phyloP scores from a whole-genome alignment of 2,888 invertebrate species.

The Standfussiana lucernea region DNA sequence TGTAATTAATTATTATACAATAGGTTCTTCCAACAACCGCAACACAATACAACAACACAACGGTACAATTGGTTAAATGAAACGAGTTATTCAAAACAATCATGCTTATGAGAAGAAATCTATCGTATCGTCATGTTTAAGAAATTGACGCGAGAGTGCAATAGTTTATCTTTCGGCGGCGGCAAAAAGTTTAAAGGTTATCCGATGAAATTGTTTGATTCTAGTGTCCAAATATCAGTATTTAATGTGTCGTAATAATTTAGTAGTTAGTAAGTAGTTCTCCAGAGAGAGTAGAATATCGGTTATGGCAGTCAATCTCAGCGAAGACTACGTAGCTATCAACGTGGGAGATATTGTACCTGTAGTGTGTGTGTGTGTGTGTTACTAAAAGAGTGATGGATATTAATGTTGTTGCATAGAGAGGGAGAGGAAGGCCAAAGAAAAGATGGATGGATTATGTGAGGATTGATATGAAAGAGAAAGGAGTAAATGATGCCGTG shows the following conservation, averaged over 20 bases:
- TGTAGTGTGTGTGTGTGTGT: background rate
- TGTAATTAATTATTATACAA: no score
- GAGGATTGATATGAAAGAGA: no score
- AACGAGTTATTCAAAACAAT: conserved; percentile 12
- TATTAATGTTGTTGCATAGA: no score
- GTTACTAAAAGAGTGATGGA: no score
- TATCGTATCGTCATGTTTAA: background rate
- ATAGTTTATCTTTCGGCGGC: conserved; percentile 15
- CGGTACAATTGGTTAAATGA: no score
- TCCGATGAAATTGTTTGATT: conserved; percentile 33
- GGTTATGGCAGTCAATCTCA: background rate
- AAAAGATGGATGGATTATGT: no score
- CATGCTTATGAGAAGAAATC: background rate
- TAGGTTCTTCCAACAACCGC: no score
- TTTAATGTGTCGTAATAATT: background rate
- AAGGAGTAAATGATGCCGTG: no score
- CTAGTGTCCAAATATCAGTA: conserved; percentile 4
- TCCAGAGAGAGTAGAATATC: background rate
- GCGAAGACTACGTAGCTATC: background rate
- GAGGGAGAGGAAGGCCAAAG: no score
- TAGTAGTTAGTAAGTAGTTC: background rate
- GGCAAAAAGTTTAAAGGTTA: conserved; percentile 36
- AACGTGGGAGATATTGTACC: background rate
- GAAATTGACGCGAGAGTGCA: background rate
- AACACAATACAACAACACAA: no score